A percentile compares a stretch with the other conserved stretches of the same genome.
These are phyloP conservation scores for Brachypalpus laphriformis DNA, from an alignment of 2,888 invertebrate species.

Conservation along the genomic window DNA sequence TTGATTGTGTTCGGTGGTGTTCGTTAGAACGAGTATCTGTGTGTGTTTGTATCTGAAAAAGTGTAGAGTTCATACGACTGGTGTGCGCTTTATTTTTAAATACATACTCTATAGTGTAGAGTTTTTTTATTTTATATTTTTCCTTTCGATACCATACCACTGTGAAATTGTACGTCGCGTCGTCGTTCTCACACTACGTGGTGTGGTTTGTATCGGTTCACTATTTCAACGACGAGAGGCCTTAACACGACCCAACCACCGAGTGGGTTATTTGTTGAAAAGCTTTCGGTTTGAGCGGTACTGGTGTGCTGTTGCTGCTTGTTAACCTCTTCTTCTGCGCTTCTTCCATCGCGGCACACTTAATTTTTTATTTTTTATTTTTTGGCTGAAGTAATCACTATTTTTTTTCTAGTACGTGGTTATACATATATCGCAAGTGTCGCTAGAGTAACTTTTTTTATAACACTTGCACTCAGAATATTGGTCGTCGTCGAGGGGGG, in stretches of 20 bases:
- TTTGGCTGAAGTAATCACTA: constrained; percentile 37
- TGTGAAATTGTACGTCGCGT: constrained; percentile 16
- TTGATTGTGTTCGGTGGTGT: constrained; percentile 64
- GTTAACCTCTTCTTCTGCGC: constrained; percentile 54
- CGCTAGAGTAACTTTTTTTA: constrained; percentile 14
- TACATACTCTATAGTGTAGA: constrained; percentile 57
- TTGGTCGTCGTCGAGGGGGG: constrained; percentile 8
- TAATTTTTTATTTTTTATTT: constrained; percentile 25
- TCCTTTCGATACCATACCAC: constrained; percentile 4
- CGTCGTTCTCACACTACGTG: constrained; percentile 36
- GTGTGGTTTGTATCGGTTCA: constrained; percentile 32
- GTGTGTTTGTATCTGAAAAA: background rate
- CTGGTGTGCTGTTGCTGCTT: constrained; percentile 75
- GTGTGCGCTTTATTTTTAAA: constrained; percentile 45
- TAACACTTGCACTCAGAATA: constrained; percentile 26
- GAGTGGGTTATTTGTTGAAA: constrained; percentile 80
- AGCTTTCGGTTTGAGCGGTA: constrained; percentile 82
- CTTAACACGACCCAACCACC: constrained; percentile 65
- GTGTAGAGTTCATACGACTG: constrained; percentile 49
- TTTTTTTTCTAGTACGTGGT: constrained; percentile 27
- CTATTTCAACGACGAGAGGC: constrained; percentile 54
- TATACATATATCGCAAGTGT: constrained; percentile 36
- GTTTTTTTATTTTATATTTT: constrained; percentile 32
- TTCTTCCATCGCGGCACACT: constrained; percentile 66
- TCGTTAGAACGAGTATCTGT: background rate